Evolutionary conservation across 1,140 invertebrate genomes (phyloP).

Genomic region (Eulimnadia texana): DNA sequence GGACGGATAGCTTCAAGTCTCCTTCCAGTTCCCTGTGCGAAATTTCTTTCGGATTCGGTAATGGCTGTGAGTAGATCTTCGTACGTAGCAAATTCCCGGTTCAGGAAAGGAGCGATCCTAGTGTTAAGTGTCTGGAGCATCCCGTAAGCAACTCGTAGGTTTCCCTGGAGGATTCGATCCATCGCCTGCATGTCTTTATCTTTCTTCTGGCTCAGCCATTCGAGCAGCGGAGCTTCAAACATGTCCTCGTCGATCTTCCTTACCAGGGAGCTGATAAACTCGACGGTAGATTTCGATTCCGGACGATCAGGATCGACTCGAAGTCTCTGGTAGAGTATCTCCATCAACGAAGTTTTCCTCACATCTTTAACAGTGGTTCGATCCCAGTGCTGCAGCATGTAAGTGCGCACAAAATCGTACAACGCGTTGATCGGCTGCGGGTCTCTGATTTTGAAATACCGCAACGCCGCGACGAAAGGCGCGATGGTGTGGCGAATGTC

Average conservation of each 20-base stretch:
- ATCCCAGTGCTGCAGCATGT: not conserved
- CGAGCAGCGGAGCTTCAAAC: not conserved
- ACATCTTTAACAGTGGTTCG: not conserved
- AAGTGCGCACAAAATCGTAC: not conserved
- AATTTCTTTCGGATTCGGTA: not conserved
- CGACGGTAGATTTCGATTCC: not conserved
- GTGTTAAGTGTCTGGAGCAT: slow-evolving; percentile 4
- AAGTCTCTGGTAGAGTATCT: not conserved
- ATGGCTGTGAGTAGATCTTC: not conserved
- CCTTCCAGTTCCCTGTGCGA: not conserved
- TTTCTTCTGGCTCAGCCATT: not conserved
- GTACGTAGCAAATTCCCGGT: not conserved
- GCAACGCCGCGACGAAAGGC: slow-evolving; percentile 2
- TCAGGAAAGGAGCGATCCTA: slow-evolving; percentile 4
- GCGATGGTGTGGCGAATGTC: not conserved
- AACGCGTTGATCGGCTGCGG: not conserved
- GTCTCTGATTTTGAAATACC: not conserved
- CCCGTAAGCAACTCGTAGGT: not conserved
- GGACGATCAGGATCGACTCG: slow-evolving; percentile 4
- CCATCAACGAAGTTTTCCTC: not conserved
- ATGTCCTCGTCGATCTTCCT: not conserved
- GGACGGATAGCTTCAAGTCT: not conserved
- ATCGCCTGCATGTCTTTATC: slow-evolving; percentile 9
- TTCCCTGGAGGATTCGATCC: slow-evolving; percentile 5
- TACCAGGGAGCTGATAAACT: slow-evolving; percentile 3